Evolutionary conservation across 2,888 invertebrate genomes (phyloP).

Genomic region (Pinctada fucata): DNA sequence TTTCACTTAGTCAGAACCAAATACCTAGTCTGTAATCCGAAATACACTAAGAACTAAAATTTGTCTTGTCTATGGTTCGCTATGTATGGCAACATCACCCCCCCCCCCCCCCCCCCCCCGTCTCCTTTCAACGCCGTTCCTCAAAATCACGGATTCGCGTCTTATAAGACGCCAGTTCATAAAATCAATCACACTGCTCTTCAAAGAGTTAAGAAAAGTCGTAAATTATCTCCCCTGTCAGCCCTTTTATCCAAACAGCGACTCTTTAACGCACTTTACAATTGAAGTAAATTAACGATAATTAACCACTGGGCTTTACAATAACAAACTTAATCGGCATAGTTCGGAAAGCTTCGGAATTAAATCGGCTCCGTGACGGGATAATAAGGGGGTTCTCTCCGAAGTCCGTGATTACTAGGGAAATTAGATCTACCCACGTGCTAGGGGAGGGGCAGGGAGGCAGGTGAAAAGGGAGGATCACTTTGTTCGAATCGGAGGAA

Average conservation of each 20-base stretch:
- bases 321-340: neutral
- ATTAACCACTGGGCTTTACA: neutral
- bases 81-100: too few species aligned
- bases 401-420: slow-evolving; percentile 28
- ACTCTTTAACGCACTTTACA: neutral
- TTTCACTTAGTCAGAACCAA: too few species aligned
- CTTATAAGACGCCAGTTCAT: neutral
- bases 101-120: too few species aligned
- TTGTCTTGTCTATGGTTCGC: too few species aligned
- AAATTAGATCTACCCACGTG: slow-evolving; percentile 38
- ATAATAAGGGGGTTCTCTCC: slow-evolving; percentile 24
- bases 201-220: slow-evolving; percentile 4
- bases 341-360: slow-evolving; percentile 13
- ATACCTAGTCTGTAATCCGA: too few species aligned
- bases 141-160: neutral
- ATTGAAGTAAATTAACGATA: slow-evolving; percentile 1
- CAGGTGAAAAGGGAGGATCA: slow-evolving; percentile 23
- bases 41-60: too few species aligned
- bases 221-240: neutral
- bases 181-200: neutral
- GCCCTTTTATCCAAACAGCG: neutral
- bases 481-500: neutral
- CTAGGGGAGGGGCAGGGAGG: slow-evolving; percentile 28
- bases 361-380: slow-evolving; percentile 24
- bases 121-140: too few species aligned